Conservation (phyloP, 2,888 invertebrate species). For the Urechis unicinctus region DNA sequence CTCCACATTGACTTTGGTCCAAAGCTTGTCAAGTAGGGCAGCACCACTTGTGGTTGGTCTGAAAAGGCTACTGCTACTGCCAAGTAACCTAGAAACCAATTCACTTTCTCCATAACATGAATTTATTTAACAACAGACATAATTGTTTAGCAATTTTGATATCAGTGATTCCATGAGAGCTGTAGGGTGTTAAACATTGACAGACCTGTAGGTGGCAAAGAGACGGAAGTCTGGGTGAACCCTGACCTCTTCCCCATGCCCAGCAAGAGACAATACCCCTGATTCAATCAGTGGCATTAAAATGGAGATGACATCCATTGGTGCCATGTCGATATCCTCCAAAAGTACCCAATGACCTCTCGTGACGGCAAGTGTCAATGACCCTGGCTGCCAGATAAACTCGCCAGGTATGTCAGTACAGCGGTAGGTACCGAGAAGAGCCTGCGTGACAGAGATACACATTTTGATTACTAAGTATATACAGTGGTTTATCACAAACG, state of each 20-base stretch:
- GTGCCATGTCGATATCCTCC: constrained; percentile 92
- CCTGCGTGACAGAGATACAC: constrained; percentile 31
- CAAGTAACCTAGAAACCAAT: constrained; percentile 57
- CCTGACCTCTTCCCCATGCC: constrained; percentile 74
- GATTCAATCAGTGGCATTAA: constrained; percentile 79
- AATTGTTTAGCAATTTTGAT: no score
- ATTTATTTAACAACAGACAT: no score
- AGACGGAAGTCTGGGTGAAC: constrained; percentile 83
- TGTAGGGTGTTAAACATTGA: no score
- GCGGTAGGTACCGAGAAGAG: constrained; percentile 84
- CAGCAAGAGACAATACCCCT: constrained; percentile 74
- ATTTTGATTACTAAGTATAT: neutral
- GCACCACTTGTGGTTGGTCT: constrained; percentile 37
- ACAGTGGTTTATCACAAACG: neutral
- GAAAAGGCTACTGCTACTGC: constrained; percentile 60
- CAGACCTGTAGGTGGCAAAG: constrained; percentile 74
- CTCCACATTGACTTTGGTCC: constrained; percentile 74
- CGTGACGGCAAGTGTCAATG: constrained; percentile 65
- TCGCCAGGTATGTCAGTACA: constrained; percentile 97
- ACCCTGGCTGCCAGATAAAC: constrained; percentile 94
- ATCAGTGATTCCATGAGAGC: neutral
- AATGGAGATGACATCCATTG: constrained; percentile 84
- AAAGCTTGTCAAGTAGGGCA: constrained; percentile 70
- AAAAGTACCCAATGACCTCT: constrained; percentile 73
- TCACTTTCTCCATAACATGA: no score